Evolutionary conservation across 2,113 vertebrate species (phyloP).

Genomic region (Marmota monax): DNA sequence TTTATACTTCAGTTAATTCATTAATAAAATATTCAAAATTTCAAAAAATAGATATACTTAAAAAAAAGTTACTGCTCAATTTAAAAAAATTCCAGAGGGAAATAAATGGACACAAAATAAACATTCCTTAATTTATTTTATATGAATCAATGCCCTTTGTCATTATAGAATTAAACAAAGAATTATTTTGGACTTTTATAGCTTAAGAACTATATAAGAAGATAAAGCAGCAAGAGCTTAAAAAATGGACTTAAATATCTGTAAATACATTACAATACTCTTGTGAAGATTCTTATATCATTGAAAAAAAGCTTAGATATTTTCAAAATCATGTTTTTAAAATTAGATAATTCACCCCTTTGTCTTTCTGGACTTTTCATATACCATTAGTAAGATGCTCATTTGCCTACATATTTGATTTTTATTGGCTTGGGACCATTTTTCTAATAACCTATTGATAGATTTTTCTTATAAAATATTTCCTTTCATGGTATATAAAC

Average conservation of each 20-base stretch:
- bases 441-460: neutral
- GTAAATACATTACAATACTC: neutral
- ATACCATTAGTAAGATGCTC: neutral
- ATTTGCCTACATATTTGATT: neutral
- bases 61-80: neutral
- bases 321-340: neutral
- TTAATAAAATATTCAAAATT: neutral
- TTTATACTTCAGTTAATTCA: neutral
- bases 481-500: neutral
- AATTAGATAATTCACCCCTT: neutral
- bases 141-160: neutral
- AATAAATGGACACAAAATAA: neutral
- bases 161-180: neutral
- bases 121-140: neutral
- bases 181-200: neutral
- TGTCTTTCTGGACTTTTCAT: neutral
- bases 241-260: neutral
- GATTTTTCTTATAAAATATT: neutral
- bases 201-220: neutral
- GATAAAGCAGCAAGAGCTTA: neutral
- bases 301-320: neutral
- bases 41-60: neutral
- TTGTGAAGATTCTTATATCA: neutral
- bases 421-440: neutral
- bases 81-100: neutral